Conservation (phyloP, 2,888 invertebrate genomes). For the Chouioia cunea region DNA sequence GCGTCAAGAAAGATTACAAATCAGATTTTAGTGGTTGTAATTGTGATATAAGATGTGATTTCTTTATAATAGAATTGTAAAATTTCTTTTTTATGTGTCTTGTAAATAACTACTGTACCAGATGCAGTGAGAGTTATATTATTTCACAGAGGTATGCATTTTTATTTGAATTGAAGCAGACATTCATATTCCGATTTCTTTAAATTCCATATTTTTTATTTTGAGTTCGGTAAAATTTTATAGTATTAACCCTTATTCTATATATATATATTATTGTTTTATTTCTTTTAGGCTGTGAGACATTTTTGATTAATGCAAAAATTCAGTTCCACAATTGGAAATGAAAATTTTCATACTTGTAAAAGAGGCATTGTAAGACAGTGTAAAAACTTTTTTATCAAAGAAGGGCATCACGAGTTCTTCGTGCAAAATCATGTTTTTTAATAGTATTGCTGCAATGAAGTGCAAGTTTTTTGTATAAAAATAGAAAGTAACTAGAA, state of each 20-base stretch:
- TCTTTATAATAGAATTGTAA: conserved; percentile 28
- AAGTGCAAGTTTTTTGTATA: conserved; percentile 27
- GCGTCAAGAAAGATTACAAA: conserved; percentile 2
- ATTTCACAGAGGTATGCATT: too few species aligned
- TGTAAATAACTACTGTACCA: conserved; percentile 24
- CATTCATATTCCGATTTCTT: conserved; percentile 13
- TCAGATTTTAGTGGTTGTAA: conserved; percentile 13
- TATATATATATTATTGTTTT: too few species aligned
- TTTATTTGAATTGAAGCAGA: too few species aligned
- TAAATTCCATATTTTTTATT: conserved; percentile 8
- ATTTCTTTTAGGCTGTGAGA: neutral
- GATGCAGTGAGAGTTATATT: conserved; percentile 4
- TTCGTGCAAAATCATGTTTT: conserved; percentile 18
- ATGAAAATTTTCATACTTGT: conserved; percentile 26
- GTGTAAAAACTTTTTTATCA: conserved; percentile 25
- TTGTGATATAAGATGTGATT: conserved; percentile 18
- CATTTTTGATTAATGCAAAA: conserved; percentile 37
- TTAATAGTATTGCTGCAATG: conserved; percentile 14
- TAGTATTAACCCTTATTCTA: too few species aligned
- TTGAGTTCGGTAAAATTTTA: conserved; percentile 26
- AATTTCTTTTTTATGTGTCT: conserved; percentile 6
- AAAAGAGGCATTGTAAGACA: conserved; percentile 25
- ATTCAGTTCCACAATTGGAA: conserved; percentile 21
- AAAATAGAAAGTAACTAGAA: conserved; percentile 24
- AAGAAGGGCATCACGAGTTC: conserved; percentile 16